Evolutionary conservation across 2,113 vertebrate species (phyloP).

Genomic region (Austrofundulus limnaeus): DNA sequence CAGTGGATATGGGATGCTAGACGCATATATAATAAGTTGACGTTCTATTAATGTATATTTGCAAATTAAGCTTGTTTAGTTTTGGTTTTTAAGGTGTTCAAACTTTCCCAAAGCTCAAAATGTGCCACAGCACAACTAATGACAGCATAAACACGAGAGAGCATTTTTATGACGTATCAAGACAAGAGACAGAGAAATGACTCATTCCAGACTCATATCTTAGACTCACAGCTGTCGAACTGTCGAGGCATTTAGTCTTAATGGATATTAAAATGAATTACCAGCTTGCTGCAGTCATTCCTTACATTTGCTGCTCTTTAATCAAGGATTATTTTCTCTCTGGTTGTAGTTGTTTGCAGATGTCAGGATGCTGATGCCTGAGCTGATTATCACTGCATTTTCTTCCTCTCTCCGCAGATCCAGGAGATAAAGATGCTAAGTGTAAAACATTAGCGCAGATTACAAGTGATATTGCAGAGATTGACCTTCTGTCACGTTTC

Average conservation of each 20-base stretch:
- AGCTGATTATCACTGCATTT: neutral
- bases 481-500: neutral
- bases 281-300: conserved; percentile 21
- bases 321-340: conserved; percentile 27
- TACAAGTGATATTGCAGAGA: neutral
- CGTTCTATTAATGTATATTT: neutral
- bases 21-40: neutral
- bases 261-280: conserved; percentile 34
- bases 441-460: neutral
- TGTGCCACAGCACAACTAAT: conserved; percentile 29
- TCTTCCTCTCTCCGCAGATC: neutral
- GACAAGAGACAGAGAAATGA: conserved; percentile 21
- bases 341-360: conserved; percentile 13
- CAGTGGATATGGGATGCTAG: neutral
- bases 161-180: conserved; percentile 15
- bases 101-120: neutral
- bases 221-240: conserved; percentile 30
- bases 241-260: conserved; percentile 35
- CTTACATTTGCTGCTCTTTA: conserved; percentile 22
- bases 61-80: neutral
- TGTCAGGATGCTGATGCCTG: neutral
- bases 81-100: conserved; percentile 4
- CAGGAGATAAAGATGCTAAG: too few relatives aligned
- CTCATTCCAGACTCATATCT: conserved; percentile 37
- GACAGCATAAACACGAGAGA: conserved; percentile 18